Base-by-base conservation (phyloP, 2,113 vertebrate genomes). In the Perognathus longimembris region DNA sequence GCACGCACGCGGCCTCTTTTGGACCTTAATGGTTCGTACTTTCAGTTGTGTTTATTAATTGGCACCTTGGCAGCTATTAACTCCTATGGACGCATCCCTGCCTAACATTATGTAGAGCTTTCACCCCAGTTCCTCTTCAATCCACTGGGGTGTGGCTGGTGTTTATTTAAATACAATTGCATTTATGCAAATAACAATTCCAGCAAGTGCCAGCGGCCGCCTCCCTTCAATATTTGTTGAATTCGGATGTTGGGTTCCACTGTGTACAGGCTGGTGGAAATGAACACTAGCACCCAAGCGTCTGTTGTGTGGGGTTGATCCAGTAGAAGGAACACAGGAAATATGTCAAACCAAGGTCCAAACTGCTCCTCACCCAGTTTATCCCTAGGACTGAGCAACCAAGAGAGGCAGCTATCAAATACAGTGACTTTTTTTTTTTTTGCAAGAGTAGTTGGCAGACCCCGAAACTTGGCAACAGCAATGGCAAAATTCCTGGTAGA, bases 61-160 rank as follows among this genome's bases (percentile, higher is more conserved):
- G 64, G 34, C 64, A 18, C 45, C 34, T 81, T 94, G 18, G 64
- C 80, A 32, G 61, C 64, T 85, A 36, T 90, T 92, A 92, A 94
- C 63, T 69, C 83, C 30, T 26, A 5, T 40, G 36, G 18, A 59
- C 34, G 59, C 85, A 75, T 74, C 12, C 42, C 77, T 67, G 22
- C 30, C 32, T 32, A 36, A 6, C 61, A 20, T 30, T 63, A 28
- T 8, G 6, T 42, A 61, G 61, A 54, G 9, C 38, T 89, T 40
- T 89, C 64, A 32, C 36, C 36, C 59, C 5, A 18, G 63, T 34
- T 69, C 32, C 86, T 26, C 21, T 18, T 45, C 45, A 45, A 45
- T 45, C 12, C 45, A 45, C 45, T 12, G 45, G 45, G 45, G 45
- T n/a, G n/a, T n/a, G 45, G 45, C 11, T 12, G 50, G 15, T 12